These are phyloP conservation scores for Orthonychiurus folsomi DNA, from an alignment of 2,888 invertebrate species.

Conservation along the genomic window DNA sequence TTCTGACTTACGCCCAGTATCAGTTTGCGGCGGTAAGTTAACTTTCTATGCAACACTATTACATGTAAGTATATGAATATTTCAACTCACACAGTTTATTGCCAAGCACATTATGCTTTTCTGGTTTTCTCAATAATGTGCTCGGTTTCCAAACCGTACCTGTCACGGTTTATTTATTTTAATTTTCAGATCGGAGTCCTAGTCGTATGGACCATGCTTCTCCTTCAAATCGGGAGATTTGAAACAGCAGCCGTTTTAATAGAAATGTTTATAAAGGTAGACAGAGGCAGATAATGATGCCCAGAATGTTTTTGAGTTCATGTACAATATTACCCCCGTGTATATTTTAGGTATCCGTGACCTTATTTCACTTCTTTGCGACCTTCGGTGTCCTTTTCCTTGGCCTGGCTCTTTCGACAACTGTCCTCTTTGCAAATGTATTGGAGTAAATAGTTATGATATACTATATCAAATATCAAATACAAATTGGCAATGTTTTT, in stretches of 20 bases:
- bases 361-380: neutral
- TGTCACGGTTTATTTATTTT: too few relatives aligned
- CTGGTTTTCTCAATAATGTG: too few relatives aligned
- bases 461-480: neutral
- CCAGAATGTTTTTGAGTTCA: neutral
- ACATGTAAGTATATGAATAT: too few relatives aligned
- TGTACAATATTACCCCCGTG: neutral
- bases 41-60: too few relatives aligned
- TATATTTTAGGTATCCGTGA: neutral
- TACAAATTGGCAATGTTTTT: neutral
- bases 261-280: neutral
- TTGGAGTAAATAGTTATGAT: neutral
- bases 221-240: neutral
- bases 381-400: neutral
- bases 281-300: neutral
- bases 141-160: too few relatives aligned
- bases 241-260: neutral
- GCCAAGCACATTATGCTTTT: too few relatives aligned
- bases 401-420: neutral
- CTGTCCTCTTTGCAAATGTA: neutral
- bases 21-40: neutral
- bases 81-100: too few relatives aligned
- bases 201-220: neutral
- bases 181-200: neutral
- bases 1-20: neutral